phyloP scores from a whole-genome alignment of 2,113 vertebrate genomes.

The Gulo gulo region DNA sequence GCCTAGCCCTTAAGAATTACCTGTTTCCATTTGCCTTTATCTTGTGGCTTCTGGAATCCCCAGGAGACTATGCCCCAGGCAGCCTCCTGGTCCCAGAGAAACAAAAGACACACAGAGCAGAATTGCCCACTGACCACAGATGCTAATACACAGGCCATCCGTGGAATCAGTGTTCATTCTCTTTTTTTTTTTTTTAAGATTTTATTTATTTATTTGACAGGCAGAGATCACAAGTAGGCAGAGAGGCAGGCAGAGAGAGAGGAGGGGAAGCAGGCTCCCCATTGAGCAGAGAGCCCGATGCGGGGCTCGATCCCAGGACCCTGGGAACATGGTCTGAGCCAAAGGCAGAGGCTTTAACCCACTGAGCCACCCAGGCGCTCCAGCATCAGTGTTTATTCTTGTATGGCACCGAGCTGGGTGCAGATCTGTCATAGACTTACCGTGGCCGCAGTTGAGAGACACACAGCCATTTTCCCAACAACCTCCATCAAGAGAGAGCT shows the following conservation, averaged over 20 bases:
- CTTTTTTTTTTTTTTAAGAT: too few relatives aligned
- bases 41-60: neutral
- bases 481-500: neutral
- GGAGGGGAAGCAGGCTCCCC: too few relatives aligned
- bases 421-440: rapidly evolving
- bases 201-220: too few relatives aligned
- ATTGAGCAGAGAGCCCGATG: too few relatives aligned
- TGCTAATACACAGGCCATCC: rapidly evolving
- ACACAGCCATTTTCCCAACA: neutral
- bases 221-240: too few relatives aligned
- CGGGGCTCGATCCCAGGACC: too few relatives aligned
- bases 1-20: neutral
- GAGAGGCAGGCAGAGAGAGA: too few relatives aligned
- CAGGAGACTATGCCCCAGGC: neutral
- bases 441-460: neutral
- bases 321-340: too few relatives aligned
- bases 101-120: too few relatives aligned
- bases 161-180: neutral
- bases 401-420: rapidly evolving
- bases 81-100: neutral
- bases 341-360: too few relatives aligned
- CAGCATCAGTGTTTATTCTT: neutral
- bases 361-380: too few relatives aligned
- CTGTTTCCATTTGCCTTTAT: neutral
- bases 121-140: too few relatives aligned